Evolutionary conservation across 2,113 vertebrate genomes (phyloP).

Genomic region (Sinocyclocheilus anophthalmus): DNA sequence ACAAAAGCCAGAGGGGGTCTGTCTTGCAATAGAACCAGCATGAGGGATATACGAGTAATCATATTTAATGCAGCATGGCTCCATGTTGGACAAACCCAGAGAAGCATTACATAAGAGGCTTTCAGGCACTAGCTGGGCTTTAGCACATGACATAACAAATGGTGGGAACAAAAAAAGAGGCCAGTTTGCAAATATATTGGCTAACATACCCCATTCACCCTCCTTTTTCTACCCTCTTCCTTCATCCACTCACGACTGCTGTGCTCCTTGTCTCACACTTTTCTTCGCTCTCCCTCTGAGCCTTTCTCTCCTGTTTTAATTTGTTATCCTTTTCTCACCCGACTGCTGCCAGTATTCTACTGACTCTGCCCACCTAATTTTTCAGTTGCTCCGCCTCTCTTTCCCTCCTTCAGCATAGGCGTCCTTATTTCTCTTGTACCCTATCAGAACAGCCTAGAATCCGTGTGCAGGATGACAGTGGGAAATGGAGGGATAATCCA

Average conservation of each 20-base stretch:
- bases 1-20: constrained; percentile 57
- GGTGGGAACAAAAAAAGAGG: constrained; percentile 59
- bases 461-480: constrained; percentile 29
- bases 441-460: constrained; percentile 9
- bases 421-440: constrained; percentile 25
- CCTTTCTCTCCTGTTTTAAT: constrained; percentile 32
- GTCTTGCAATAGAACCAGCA: constrained; percentile 49
- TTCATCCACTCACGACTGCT: constrained; percentile 50
- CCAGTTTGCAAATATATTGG: constrained; percentile 20
- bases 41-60: constrained; percentile 67
- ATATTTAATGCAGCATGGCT: constrained; percentile 73
- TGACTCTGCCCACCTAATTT: constrained; percentile 29
- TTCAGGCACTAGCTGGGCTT: constrained; percentile 64
- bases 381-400: constrained; percentile 26
- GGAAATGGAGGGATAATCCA: constrained; percentile 43
- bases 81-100: constrained; percentile 70
- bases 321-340: constrained; percentile 28
- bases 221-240: constrained; percentile 64
- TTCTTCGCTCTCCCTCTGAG: constrained; percentile 43
- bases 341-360: constrained; percentile 32
- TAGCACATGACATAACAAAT: constrained; percentile 63
- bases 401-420: background rate
- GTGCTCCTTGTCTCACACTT: constrained; percentile 40
- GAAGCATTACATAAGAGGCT: constrained; percentile 72
- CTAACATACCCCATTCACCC: constrained; percentile 12